Base-by-base conservation (phyloP, 1,140 invertebrate genomes). In the Sipha flava region DNA sequence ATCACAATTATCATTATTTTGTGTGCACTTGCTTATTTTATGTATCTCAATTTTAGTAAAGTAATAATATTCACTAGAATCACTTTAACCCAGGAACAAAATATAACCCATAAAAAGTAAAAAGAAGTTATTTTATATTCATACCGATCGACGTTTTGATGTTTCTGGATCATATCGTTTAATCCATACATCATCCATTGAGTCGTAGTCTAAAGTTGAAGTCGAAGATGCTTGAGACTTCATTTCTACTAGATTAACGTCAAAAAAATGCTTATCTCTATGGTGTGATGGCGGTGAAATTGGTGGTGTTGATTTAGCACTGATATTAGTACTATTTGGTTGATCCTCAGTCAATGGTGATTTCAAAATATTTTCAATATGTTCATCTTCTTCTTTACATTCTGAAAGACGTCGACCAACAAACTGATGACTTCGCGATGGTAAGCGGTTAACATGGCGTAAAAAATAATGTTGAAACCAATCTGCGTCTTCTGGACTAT, bases 341-440 rank as follows among this genome's bases (percentile, higher is more conserved):
- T 26, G 66, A 18, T 82, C 77, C 10, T 77, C 73, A 43, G 23
- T 57, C 7, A 77, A 34, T 57, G 37, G 21, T 18, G 73, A 77
- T 45, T 81, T 81, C 72, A 84, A 86, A 83, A 86, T 87, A 68
- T 89, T 90, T 62, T 92, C 91, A 75, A 91, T 89, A 43, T 91
- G 90, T 84, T 94, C 92, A 82, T 93, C 92, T 85, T 93, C 93
- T 83, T 94, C 93, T 40, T 91, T 89, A 83, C 93, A 94, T 85
- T 94, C 91, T 7, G 92, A 93, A 68, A 94, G 84, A 3, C 92
- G 88, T n/a, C 92, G 87, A 3, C 80, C 80, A 29, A 81, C 49
- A 49, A 77, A 82, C 43, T 83, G 82, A 62, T 83, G 81, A 43
- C 68, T 80, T 52, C 88, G 85, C 64, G 88, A 90, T 3, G 90